Evolutionary conservation across 1,140 invertebrate genomes (phyloP).

Genomic region (Brachionus sp.): DNA sequence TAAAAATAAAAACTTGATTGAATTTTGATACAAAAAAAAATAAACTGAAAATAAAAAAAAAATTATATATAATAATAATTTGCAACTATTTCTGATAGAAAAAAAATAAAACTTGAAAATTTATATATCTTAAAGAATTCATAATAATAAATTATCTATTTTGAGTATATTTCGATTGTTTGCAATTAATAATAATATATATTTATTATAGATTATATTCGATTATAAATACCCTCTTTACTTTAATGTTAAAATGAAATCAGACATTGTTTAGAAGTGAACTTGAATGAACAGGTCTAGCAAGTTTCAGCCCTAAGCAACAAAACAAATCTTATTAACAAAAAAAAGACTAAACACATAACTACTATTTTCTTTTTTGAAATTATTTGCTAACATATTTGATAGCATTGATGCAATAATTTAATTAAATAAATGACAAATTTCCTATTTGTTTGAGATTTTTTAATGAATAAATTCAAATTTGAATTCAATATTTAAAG

Average conservation of each 20-base stretch:
- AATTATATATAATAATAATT: not conserved
- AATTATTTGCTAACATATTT: not conserved
- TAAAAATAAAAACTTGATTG: not conserved
- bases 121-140: not conserved
- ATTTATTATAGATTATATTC: not conserved
- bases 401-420: not conserved
- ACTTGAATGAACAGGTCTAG: not conserved
- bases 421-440: slow-evolving; percentile 2
- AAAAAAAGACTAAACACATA: no score
- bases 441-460: not conserved
- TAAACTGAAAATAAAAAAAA: not conserved
- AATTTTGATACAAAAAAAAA: not conserved
- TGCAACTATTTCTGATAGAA: not conserved
- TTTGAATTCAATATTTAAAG: not conserved
- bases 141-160: slow-evolving; percentile 41
- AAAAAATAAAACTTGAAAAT: slow-evolving; percentile 19
- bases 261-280: not conserved
- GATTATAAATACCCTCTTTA: not conserved
- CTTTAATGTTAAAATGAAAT: not conserved
- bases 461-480: slow-evolving; percentile 11
- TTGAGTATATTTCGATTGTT: not conserved
- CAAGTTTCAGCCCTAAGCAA: not conserved
- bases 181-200: slow-evolving; percentile 32
- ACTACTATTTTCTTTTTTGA: not conserved
- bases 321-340: not conserved